Conservation (phyloP, 2,113 vertebrate genomes). For the Procavia capensis region DNA sequence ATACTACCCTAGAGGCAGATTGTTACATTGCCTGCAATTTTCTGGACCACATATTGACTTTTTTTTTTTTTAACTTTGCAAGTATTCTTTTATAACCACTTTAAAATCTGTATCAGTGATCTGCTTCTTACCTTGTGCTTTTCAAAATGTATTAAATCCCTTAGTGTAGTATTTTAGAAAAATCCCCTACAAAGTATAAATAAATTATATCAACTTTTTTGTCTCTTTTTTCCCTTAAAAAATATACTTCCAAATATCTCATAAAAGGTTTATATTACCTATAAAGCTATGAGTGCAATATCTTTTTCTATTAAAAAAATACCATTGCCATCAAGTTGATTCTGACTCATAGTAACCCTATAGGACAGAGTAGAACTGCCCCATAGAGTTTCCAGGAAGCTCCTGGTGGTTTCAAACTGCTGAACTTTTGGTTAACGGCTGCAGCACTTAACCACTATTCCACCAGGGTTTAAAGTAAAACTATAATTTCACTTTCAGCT, state of each 20-base stretch:
- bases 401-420: no score
- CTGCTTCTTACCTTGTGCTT: background rate
- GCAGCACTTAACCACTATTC: no score
- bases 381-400: no score
- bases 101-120: slow-evolving; percentile 25
- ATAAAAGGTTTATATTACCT: background rate
- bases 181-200: slow-evolving; percentile 21
- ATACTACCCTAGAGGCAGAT: background rate
- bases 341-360: no score
- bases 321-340: no score
- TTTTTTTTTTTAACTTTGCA: slow-evolving; percentile 1
- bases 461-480: no score
- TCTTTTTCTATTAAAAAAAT: background rate
- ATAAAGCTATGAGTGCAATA: background rate
- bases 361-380: no score
- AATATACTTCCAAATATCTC: background rate
- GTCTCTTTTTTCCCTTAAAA: background rate
- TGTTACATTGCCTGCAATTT: background rate
- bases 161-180: background rate
- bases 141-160: slow-evolving; percentile 29
- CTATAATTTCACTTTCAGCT: background rate
- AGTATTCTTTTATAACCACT: slow-evolving; percentile 8
- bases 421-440: no score
- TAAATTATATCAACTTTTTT: background rate
- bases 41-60: slow-evolving; percentile 38